Evolutionary conservation across 2,797 vertebrate species (phyloP), one percentile per base, ranked within the genome.

Genomic region (Allobates femoralis): DNA sequence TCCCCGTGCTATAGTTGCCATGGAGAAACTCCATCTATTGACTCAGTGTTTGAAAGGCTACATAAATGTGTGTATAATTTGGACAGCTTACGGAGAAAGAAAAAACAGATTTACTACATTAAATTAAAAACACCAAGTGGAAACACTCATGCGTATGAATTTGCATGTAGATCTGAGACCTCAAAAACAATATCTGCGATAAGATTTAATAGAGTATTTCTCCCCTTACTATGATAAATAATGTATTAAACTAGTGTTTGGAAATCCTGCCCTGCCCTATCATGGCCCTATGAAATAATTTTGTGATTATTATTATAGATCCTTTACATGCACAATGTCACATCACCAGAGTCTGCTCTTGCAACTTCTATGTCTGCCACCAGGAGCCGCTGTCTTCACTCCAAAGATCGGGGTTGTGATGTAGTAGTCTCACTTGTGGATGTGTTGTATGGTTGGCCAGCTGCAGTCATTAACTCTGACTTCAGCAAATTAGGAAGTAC

Each of bases 1-100:
- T 66, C 26, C 56, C 23, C 60, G 58, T 41, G 51, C 56, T 34
- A 46, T 3, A 3, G 85, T 86, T 81, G 37, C 79, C 85, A 86
- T 81, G 85, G 85, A 86, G 85, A 81, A 51, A 64, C 26, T 21
- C 46, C 67, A 76, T 76, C 46, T 46, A 81, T 50, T 74, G 53
- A 50, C 78, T 86, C 84, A 30, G 26, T 41, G 26, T 74, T 50
- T 62, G 46, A 81, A 60, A 60, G 77, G 77, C 64, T 71, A 23
- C 46, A 6, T 73, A 37, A 73, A 80, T 51, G 23, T 76, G 53
- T 58, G 16, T 81, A 81, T 62, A 58, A 73, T 60, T 50, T 34
- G 28, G 30, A 56, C 66, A 19, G 23, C 81, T 73, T 56, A 73
- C 12, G 23, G 67, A 19, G 51, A 41, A 58, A 32, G 18, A 53